These are phyloP conservation scores for Elaphurus davidianus DNA, from an alignment of 2,113 vertebrate species.

Conservation along the genomic window DNA sequence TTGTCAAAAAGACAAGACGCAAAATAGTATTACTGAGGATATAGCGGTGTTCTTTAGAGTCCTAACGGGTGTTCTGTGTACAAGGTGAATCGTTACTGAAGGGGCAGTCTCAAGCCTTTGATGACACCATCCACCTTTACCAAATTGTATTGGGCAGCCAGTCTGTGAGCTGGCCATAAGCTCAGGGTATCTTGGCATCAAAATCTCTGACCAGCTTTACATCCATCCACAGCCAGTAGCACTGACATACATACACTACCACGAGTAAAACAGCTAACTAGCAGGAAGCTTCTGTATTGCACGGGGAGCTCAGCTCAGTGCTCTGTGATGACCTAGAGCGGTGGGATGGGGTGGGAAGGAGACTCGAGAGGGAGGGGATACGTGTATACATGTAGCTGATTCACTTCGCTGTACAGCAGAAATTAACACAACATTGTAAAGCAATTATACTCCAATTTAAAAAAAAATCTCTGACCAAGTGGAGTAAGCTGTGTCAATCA, in stretches of 20 bases:
- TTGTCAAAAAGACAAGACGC: not conserved
- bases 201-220: not conserved
- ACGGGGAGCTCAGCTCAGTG: fast-evolving
- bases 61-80: not conserved
- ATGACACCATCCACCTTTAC: not conserved
- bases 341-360: not conserved
- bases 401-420: not conserved
- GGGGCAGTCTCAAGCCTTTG: not conserved
- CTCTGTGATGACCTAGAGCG: not conserved
- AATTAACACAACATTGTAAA: not conserved
- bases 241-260: not conserved
- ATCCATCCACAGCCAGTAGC: not conserved
- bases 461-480: not conserved
- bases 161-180: not conserved
- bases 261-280: not conserved
- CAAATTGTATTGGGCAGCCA: not conserved
- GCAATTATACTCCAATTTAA: not conserved
- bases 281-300: not conserved
- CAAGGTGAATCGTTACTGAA: not conserved
- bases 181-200: not conserved
- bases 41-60: not conserved
- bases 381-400: not conserved
- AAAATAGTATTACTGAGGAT: not conserved
- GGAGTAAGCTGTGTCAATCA: not conserved
- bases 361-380: not conserved